phyloP scores from a whole-genome alignment of 2,888 invertebrate species.

The Muscina levida region DNA sequence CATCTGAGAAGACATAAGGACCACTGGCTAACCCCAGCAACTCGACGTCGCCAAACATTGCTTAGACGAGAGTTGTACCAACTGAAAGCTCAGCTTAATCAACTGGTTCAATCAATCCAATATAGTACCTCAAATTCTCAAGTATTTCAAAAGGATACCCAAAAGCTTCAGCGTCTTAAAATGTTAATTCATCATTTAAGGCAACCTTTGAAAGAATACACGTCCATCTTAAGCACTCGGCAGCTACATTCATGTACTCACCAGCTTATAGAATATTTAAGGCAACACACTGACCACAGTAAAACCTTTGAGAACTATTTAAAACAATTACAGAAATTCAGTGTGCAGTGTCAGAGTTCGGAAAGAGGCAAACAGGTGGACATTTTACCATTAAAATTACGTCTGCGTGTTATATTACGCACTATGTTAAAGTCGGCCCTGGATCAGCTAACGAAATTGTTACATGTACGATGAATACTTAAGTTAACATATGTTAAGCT shows the following conservation, averaged over 20 bases:
- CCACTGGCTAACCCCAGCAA: not conserved
- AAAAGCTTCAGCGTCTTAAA: not conserved
- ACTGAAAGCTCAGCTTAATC: not conserved
- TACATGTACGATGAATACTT: not conserved
- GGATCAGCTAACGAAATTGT: not conserved
- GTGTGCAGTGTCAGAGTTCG: not conserved
- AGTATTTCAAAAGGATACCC: too few species aligned
- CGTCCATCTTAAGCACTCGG: not conserved
- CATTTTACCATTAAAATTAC: not conserved
- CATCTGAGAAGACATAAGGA: not conserved
- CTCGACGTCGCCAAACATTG: not conserved
- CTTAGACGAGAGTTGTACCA: slow-evolving; percentile 6
- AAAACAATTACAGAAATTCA: not conserved
- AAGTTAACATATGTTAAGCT: not conserved
- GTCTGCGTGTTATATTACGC: slow-evolving; percentile 5
- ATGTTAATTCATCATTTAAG: not conserved
- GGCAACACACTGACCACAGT: not conserved
- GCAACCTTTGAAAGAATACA: not conserved
- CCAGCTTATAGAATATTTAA: not conserved
- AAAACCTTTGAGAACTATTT: not conserved
- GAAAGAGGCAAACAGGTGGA: not conserved
- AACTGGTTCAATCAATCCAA: not conserved
- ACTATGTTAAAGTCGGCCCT: slow-evolving; percentile 1
- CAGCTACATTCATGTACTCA: not conserved
- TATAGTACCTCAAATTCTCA: too few species aligned